Percentiles rank a stretch among this genome's conserved stretches.
phyloP scores from a whole-genome alignment of 2,797 vertebrate species.

The Monodelphis domestica region DNA sequence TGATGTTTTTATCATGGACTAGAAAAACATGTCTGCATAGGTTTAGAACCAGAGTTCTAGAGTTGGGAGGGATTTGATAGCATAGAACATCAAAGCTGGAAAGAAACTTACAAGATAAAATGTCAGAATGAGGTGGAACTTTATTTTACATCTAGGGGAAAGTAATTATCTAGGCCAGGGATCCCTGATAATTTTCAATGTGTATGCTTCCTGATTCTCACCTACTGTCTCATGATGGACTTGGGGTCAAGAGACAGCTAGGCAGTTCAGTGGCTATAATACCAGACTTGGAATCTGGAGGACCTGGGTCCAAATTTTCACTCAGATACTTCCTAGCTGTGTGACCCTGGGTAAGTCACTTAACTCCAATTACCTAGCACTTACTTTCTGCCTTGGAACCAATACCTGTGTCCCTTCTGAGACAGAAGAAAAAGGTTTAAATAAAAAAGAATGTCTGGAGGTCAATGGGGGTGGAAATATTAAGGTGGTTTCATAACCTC shows the following conservation, averaged over 20 bases:
- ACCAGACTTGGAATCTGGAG: too few species aligned
- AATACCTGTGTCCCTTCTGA: too few species aligned
- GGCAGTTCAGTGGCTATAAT: too few species aligned
- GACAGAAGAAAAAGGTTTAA: too few species aligned
- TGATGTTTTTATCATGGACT: neutral
- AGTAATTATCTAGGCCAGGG: neutral
- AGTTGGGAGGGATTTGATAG: neutral
- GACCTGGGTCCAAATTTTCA: rapidly evolving
- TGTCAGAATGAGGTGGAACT: neutral
- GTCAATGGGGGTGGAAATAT: neutral
- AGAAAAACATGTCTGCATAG: neutral
- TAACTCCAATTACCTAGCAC: too few species aligned
- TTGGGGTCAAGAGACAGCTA: neutral
- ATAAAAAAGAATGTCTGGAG: too few species aligned
- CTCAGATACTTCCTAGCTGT: neutral
- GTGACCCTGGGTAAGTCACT: too few species aligned
- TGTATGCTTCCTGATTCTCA: neutral
- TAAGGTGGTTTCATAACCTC: neutral
- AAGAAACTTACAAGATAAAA: neutral
- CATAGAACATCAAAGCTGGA: too few species aligned
- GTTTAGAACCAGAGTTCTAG: neutral
- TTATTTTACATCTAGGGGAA: neutral
- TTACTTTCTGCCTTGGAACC: too few species aligned
- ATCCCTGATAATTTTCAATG: neutral
- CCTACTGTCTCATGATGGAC: neutral